Base-by-base conservation (phyloP, 2,113 vertebrate species). In the Ptychochromis oligacanthus region DNA sequence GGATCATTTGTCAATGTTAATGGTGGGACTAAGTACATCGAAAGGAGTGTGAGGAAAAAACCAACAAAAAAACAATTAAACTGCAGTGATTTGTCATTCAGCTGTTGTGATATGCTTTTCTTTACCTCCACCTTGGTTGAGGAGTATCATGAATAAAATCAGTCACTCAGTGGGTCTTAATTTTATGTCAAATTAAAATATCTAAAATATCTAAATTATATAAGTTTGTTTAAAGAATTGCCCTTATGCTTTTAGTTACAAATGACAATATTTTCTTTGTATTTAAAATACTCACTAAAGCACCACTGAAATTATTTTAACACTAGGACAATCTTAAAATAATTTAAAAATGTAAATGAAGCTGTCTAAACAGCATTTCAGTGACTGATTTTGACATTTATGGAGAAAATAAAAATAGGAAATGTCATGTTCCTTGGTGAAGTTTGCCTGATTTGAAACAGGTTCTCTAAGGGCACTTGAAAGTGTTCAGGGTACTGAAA, bases 401-500 rank as follows among this genome's bases (percentile, higher is more conserved):
- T 11, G 46, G 46, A n/a, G 24, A 24, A 72, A 26, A 12, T 36
- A 58, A 7, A 58, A 24, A 55, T 18, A 12, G 4, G 52, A 54
- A 54, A 70, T 0, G 49, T 52, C 8, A 52, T 65, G 28, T 54
- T 75, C 80, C 26, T 72, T 52, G 20, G 17, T 26, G 17, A 72
- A 43, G 26, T 15, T 31, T 72, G 46, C 26, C 24, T 72, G 76
- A 54, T 87, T 57, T 56, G 7, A 75, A 79, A 58, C 5, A 0
- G 12, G 28, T 76, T 2, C 59, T 76, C 38, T 62, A 14, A 2
- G 58, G 81, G 61, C 76, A 80, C 56, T 24, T 58, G 72, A 28
- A 86, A 22, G 79, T 85, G 78, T 75, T 89, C 84, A 89, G 87
- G 52, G 83, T 88, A 92, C 82, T 82, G 60, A 89, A 83, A 84